phyloP scores from a whole-genome alignment of 2,113 vertebrate species.

The Crypturellus undulatus region DNA sequence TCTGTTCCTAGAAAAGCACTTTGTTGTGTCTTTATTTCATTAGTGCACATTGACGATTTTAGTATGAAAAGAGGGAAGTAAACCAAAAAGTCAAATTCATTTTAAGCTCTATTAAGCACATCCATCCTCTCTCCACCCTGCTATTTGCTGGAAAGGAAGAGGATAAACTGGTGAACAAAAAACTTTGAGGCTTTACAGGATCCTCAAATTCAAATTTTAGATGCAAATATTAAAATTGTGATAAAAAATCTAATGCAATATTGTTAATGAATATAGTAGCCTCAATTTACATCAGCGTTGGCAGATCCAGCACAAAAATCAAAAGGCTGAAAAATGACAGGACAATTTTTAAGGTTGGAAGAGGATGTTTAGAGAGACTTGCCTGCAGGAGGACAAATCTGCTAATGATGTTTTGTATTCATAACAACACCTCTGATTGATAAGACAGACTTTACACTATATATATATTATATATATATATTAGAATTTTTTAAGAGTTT shows the following conservation, averaged over 20 bases:
- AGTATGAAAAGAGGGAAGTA: not conserved
- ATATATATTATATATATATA: no score
- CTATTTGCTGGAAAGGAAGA: not conserved
- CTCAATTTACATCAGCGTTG: not conserved
- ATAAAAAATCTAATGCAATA: not conserved
- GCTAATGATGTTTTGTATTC: not conserved
- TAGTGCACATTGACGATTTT: not conserved
- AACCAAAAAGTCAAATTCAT: slow-evolving; percentile 11
- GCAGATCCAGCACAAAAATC: not conserved
- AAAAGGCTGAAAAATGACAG: not conserved
- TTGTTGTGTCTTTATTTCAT: not conserved
- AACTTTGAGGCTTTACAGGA: not conserved
- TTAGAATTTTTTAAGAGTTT: not conserved
- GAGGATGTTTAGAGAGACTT: not conserved
- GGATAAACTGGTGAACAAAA: not conserved
- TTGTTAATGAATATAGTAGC: not conserved
- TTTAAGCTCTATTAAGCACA: slow-evolving; percentile 33
- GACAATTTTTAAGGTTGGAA: not conserved
- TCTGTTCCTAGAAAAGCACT: not conserved
- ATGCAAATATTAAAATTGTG: not conserved
- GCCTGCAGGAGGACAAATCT: not conserved
- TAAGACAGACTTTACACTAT: not conserved
- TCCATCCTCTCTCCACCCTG: not conserved
- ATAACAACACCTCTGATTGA: not conserved
- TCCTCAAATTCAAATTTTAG: not conserved